Percentiles rank a stretch among this genome's conserved stretches.
phyloP scores from a whole-genome alignment of 2,797 vertebrate genomes.

The Oophaga sylvatica region DNA sequence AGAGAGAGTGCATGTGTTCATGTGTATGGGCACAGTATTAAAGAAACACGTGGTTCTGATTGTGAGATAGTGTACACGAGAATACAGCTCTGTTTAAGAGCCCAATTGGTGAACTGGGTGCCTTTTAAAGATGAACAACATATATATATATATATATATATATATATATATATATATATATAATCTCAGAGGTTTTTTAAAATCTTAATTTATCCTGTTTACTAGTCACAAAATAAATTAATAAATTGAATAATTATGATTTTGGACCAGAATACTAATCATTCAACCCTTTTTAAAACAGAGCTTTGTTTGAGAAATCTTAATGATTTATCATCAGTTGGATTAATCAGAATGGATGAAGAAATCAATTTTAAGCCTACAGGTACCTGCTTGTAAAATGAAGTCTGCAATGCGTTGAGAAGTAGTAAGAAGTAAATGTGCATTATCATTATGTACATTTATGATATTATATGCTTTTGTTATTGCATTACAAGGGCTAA shows the following conservation, averaged over 20 bases:
- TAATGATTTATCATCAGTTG: slow-evolving; percentile 87
- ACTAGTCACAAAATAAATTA: not conserved
- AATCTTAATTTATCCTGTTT: not conserved
- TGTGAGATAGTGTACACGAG: too few relatives aligned
- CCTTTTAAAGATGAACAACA: not conserved
- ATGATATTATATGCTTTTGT: too few relatives aligned
- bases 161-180: too few relatives aligned
- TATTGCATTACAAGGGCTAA: too few relatives aligned
- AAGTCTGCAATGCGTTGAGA: too few relatives aligned
- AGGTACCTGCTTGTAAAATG: slow-evolving; percentile 73
- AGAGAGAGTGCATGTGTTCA: not conserved
- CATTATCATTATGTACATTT: too few relatives aligned
- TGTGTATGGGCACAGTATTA: not conserved
- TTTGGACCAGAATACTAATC: not conserved
- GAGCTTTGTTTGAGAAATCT: slow-evolving; percentile 95
- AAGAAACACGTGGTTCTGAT: too few relatives aligned
- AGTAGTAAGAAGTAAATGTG: too few relatives aligned
- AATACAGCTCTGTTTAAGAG: not conserved
- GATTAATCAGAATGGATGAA: slow-evolving; percentile 91
- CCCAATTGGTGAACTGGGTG: not conserved
- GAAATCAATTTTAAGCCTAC: slow-evolving; percentile 91
- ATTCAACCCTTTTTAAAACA: slow-evolving; percentile 69
- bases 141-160: too few relatives aligned
- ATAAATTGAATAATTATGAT: not conserved
- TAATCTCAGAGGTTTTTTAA: too few relatives aligned